Conservation (phyloP, 1,140 invertebrate genomes). For the Drosophila dunni region DNA sequence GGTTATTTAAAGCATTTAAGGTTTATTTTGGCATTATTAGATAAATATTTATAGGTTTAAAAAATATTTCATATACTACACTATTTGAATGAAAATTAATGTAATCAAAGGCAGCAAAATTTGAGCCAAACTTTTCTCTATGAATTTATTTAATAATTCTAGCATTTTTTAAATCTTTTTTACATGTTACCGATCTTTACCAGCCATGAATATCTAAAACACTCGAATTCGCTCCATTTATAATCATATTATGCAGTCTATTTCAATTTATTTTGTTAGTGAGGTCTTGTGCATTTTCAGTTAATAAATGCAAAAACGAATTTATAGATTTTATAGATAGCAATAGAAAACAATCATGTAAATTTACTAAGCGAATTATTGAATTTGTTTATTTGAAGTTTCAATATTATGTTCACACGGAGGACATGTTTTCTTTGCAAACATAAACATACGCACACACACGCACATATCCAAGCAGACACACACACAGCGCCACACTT, state of each 20-base stretch:
- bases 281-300: neutral
- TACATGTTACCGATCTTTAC: too few relatives aligned
- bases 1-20: too few relatives aligned
- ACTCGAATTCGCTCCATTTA: too few relatives aligned
- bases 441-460: neutral
- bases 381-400: slow-evolving; percentile 15
- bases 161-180: too few relatives aligned
- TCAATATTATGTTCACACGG: slow-evolving; percentile 6
- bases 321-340: neutral
- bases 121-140: too few relatives aligned
- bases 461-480: slow-evolving; percentile 4
- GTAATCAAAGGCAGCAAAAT: too few relatives aligned
- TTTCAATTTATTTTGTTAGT: neutral
- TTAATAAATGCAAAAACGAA: neutral
- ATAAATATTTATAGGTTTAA: neutral
- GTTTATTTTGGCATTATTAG: too few relatives aligned
- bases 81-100: too few relatives aligned
- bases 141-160: too few relatives aligned
- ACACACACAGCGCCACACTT: neutral
- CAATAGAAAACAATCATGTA: neutral
- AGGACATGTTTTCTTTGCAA: neutral
- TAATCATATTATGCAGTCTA: too few relatives aligned
- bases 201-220: too few relatives aligned
- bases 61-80: too few relatives aligned
- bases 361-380: neutral